Percentiles rank a stretch among this genome's conserved stretches.
These are phyloP conservation scores for Dicyrtomina minuta DNA, from an alignment of 2,888 invertebrate species.

Conservation along the genomic window DNA sequence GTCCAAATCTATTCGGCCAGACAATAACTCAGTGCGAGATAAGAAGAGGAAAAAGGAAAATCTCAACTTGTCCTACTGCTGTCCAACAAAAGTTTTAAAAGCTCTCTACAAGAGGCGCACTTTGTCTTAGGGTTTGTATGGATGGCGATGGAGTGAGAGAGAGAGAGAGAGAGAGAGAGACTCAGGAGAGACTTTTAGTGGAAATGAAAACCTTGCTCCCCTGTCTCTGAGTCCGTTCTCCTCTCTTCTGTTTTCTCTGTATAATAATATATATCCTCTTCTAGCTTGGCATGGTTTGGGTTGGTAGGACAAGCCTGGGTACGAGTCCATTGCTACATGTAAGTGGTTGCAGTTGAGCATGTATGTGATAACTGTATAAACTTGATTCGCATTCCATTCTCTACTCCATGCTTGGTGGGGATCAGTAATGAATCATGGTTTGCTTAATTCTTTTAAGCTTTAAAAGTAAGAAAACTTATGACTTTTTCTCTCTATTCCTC, in stretches of 20 bases:
- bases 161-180: slow-evolving; percentile 3
- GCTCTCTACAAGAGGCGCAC: too few species aligned
- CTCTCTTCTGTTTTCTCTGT: neutral
- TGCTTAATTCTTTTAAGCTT: neutral
- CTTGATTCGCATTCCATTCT: slow-evolving; percentile 18
- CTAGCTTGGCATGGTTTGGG: neutral
- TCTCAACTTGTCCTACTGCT: slow-evolving; percentile 1
- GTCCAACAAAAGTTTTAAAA: neutral
- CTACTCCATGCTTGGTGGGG: slow-evolving; percentile 6
- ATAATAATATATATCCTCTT: too few species aligned
- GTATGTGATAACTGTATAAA: neutral
- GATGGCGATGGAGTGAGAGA: neutral
- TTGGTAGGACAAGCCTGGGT: too few species aligned
- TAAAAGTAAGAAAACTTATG: neutral
- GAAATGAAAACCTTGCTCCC: neutral
- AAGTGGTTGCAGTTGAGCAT: neutral
- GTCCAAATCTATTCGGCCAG: too few species aligned
- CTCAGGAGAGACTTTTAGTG: neutral
- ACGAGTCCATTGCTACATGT: too few species aligned
- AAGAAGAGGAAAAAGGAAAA: neutral
- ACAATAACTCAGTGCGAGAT: too few species aligned
- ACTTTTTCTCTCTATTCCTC: neutral
- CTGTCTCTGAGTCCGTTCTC: neutral
- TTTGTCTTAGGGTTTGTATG: neutral
- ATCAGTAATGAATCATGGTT: slow-evolving; percentile 16